phyloP scores from a whole-genome alignment of 2,113 vertebrate species.

The Alethe diademata region DNA sequence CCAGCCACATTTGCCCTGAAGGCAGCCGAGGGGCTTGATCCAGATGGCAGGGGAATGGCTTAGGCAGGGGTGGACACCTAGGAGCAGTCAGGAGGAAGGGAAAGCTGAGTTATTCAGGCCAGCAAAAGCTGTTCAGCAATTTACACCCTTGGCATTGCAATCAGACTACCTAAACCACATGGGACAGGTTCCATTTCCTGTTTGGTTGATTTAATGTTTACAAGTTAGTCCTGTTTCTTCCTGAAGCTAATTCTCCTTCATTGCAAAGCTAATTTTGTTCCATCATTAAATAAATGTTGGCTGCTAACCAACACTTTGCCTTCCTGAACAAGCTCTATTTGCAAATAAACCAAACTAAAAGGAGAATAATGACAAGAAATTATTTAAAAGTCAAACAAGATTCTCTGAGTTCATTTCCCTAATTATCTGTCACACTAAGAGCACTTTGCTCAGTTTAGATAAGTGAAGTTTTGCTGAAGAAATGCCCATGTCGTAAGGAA shows the following conservation, averaged over 20 bases:
- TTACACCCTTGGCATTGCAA: slow-evolving; percentile 18
- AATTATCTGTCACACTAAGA: not conserved
- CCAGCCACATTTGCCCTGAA: not conserved
- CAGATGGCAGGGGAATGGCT: not conserved
- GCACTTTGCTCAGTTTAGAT: not conserved
- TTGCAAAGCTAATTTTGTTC: slow-evolving; percentile 32
- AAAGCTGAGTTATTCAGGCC: not conserved
- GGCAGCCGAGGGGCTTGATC: not conserved
- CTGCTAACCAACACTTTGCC: not conserved
- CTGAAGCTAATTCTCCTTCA: slow-evolving; percentile 19
- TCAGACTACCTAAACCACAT: not conserved
- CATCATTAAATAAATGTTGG: slow-evolving; percentile 40
- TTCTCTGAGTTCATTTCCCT: not conserved
- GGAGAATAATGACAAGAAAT: not conserved
- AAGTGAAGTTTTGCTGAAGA: not conserved
- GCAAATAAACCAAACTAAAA: not conserved
- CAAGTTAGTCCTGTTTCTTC: slow-evolving; percentile 38
- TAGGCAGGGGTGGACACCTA: not conserved
- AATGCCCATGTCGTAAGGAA: not conserved
- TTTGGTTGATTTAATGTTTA: slow-evolving; percentile 35
- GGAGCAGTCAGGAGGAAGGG: not conserved
- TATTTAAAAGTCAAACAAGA: not conserved
- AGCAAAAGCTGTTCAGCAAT: not conserved
- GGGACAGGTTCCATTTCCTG: slow-evolving; percentile 18
- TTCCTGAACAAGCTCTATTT: not conserved